Conservation (phyloP, 2,888 invertebrate species). For the Sericinus montela region DNA sequence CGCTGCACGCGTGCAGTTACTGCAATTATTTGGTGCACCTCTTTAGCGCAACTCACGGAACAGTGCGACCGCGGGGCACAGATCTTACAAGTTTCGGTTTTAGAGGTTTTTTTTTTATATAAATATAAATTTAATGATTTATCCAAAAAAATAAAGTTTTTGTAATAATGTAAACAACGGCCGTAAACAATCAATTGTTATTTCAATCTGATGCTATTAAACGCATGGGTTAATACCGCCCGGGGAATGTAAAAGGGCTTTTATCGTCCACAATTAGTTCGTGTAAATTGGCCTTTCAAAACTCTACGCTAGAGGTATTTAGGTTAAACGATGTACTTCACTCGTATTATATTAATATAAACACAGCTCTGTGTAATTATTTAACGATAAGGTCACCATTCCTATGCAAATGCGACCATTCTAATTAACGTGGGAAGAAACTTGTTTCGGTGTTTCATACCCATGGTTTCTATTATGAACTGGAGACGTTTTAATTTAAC, state of each 20-base stretch:
- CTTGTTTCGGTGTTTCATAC: conserved; percentile 5
- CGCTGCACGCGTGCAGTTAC: too few relatives aligned
- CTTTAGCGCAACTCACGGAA: too few relatives aligned
- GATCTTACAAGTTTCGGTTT: too few relatives aligned
- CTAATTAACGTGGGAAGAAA: conserved; percentile 16
- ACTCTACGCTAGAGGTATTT: conserved; percentile 6
- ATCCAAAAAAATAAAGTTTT: too few relatives aligned
- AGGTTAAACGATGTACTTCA: conserved; percentile 17
- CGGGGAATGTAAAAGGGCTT: background rate
- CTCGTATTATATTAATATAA: conserved; percentile 16
- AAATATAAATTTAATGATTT: too few relatives aligned
- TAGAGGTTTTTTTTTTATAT: too few relatives aligned
- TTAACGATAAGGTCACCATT: conserved; percentile 19
- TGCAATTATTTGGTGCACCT: too few relatives aligned
- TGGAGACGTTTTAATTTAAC: background rate
- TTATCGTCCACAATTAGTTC: conserved; percentile 6
- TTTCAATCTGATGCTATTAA: too few relatives aligned
- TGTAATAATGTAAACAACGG: too few relatives aligned
- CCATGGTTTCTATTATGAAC: conserved; percentile 1
- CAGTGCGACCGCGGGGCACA: too few relatives aligned
- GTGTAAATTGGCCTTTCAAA: conserved; percentile 15
- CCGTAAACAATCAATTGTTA: too few relatives aligned
- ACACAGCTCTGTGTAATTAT: conserved; percentile 16
- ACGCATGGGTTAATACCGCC: background rate
- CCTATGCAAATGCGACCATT: conserved; percentile 14